phyloP scores from a whole-genome alignment of 2,797 vertebrate genomes.

The Anableps anableps region DNA sequence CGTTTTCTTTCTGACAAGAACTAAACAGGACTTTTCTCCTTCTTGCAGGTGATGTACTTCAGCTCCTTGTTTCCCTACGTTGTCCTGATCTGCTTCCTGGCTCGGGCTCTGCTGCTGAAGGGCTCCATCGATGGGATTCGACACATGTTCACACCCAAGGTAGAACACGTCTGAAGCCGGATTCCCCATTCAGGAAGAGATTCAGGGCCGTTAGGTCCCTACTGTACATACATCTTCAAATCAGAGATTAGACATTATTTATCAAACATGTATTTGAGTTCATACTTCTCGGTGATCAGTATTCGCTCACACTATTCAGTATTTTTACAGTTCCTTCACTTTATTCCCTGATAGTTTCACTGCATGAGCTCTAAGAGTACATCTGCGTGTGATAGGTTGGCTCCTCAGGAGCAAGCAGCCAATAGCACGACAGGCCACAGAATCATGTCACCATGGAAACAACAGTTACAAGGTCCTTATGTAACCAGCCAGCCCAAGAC shows the following conservation, averaged over 20 bases:
- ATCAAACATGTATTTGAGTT: neutral
- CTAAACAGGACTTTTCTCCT: neutral
- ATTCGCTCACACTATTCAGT: neutral
- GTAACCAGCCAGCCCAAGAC: constrained; percentile 37
- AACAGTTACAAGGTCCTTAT: constrained; percentile 50
- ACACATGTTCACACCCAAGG: constrained; percentile 99
- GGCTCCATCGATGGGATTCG: constrained; percentile 93
- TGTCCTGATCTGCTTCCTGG: constrained; percentile 95
- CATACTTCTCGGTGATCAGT: neutral
- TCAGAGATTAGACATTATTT: too few species aligned
- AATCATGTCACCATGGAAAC: constrained; percentile 69
- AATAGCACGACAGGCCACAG: constrained; percentile 40
- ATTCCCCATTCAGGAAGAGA: neutral
- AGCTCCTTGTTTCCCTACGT: constrained; percentile 96
- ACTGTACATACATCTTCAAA: neutral
- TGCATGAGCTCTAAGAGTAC: constrained; percentile 21
- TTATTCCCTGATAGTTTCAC: constrained; percentile 11
- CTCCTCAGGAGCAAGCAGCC: constrained; percentile 41
- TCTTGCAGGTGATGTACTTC: constrained; percentile 96
- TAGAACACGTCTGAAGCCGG: constrained; percentile 60
- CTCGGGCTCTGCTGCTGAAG: constrained; percentile 90
- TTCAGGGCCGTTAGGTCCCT: neutral
- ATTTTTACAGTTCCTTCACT: neutral
- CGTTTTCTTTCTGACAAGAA: neutral
- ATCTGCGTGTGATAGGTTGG: constrained; percentile 41